These are phyloP conservation scores for Anniella stebbinsi DNA, from an alignment of 2,797 vertebrate species.

Conservation along the genomic window DNA sequence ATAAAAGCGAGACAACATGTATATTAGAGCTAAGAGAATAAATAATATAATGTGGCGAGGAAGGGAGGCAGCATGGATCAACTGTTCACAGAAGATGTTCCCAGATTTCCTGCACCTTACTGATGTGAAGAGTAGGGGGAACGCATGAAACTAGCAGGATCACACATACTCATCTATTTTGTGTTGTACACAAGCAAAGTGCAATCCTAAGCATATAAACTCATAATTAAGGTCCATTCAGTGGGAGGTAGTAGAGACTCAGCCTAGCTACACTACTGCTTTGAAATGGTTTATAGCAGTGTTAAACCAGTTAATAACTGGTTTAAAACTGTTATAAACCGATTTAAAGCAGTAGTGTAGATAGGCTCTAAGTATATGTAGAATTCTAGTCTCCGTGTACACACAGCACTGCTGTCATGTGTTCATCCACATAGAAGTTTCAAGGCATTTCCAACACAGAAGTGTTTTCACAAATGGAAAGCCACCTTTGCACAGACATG, in stretches of 20 bases:
- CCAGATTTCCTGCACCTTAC: too few relatives aligned
- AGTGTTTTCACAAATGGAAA: neutral
- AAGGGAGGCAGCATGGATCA: neutral
- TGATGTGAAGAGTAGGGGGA: neutral
- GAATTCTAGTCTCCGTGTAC: neutral
- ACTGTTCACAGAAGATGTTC: neutral
- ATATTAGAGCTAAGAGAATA: neutral
- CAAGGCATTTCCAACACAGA: neutral
- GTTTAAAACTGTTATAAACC: too few relatives aligned
- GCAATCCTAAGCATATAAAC: neutral
- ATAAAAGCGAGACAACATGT: neutral
- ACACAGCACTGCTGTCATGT: too few relatives aligned
- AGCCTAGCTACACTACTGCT: too few relatives aligned
- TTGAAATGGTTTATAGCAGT: too few relatives aligned
- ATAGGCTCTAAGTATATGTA: too few relatives aligned
- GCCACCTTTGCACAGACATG: neutral
- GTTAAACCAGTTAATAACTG: too few relatives aligned
- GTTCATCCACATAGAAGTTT: neutral
- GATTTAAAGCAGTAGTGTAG: too few relatives aligned
- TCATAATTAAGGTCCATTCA: neutral
- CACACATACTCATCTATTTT: neutral
- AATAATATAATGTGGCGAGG: neutral
- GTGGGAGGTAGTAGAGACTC: neutral
- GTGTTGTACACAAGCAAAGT: neutral
- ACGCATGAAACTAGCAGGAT: neutral